phyloP scores from a whole-genome alignment of 2,888 invertebrate species.

The Aricia artaxerxes region DNA sequence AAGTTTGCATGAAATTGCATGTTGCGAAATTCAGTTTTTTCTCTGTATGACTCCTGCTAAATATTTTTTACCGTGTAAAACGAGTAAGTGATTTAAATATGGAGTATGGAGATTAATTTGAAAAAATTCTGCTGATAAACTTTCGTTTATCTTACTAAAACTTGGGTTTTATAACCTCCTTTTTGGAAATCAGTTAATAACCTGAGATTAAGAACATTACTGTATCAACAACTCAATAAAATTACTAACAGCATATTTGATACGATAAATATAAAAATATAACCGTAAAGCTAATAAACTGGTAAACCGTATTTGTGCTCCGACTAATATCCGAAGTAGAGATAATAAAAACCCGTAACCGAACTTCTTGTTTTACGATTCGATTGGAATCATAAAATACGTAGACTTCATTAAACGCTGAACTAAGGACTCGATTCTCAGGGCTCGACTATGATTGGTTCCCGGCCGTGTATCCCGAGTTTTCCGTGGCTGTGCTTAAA shows the following conservation, averaged over 20 bases:
- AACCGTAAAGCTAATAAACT: not conserved
- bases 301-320: slow-evolving; percentile 4
- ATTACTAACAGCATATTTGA: not conserved
- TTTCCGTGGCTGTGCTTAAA: too few relatives aligned
- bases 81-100: too few relatives aligned
- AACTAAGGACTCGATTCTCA: not conserved
- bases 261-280: not conserved
- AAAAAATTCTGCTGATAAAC: too few relatives aligned
- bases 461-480: too few relatives aligned
- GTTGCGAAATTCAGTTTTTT: not conserved
- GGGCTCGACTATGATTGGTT: not conserved
- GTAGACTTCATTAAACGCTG: slow-evolving; percentile 60
- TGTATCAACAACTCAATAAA: not conserved
- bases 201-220: not conserved
- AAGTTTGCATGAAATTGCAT: slow-evolving; percentile 11
- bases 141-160: too few relatives aligned
- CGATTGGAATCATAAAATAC: slow-evolving; percentile 57
- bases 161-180: too few relatives aligned
- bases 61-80: not conserved
- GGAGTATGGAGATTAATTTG: too few relatives aligned
- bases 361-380: slow-evolving; percentile 57
- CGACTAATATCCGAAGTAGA: slow-evolving; percentile 26
- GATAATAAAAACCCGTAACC: slow-evolving; percentile 44
- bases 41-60: not conserved
- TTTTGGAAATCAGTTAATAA: too few relatives aligned